Evolutionary conservation across 2,113 vertebrate genomes (phyloP), one percentile per base, ranked within the genome.

Genomic region (Machaerirhynchus nigripectus): DNA sequence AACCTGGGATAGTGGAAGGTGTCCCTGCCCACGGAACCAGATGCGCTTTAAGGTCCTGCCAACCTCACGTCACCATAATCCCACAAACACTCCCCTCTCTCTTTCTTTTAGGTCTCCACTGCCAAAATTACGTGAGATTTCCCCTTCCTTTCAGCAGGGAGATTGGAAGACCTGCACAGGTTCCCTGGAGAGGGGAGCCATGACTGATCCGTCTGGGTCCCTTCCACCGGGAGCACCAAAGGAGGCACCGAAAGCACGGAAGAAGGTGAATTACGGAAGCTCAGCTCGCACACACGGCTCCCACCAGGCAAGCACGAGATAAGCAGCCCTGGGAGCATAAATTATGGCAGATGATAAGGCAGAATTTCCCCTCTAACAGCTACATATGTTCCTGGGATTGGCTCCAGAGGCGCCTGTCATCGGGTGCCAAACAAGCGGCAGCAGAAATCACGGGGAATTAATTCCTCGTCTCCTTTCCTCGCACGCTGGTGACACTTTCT

Each of bases 331-430:
- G 46, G 93, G 42, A 69, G 52, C 68, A 79, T 93, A 89, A 88
- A 63, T 75, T 84, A 83, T 35, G 26, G 11, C 39, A 74, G 92
- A 94, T 64, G 89, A 87, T 84, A 39, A 86, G 33, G 73, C 68
- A 95, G 84, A 82, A n/a, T 70, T 74, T 69, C 53, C 69, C 50
- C 39, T 82, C 37, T 59, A 76, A 65, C 40, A 64, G 75, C 65
- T 77, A 74, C 90, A 92, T 33, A 10, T 65, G 89, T 88, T 79
- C 47, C 82, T 9, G 9, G 81, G 75, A 90, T 85, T 90, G 84
- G 57, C 90, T 96, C 28, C 94, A 47, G 89, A 82, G 80, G 27
- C 0, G 30, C 74, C 70, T 96, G 90, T 90, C 94, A 90, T 94
- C 84, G 1, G 33, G 44, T 33, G 24, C 79, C 89, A 76, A 74